Percentiles rank a stretch among this genome's conserved stretches.
These are phyloP conservation scores for Istiophorus platypterus DNA, from an alignment of 2,113 vertebrate genomes.

Conservation along the genomic window DNA sequence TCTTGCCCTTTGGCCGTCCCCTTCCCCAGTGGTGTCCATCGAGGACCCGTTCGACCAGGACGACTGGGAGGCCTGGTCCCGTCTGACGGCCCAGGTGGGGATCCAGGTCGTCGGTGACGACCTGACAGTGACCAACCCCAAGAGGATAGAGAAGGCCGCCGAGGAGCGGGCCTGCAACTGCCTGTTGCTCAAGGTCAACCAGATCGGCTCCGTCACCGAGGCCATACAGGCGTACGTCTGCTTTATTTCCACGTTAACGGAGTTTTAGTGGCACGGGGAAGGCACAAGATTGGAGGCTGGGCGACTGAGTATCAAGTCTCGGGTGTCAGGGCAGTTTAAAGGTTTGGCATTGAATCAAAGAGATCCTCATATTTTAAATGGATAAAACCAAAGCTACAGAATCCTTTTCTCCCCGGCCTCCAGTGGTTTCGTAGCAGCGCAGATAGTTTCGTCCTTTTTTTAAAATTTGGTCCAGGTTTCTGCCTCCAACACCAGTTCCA, in stretches of 20 bases:
- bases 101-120: constrained; percentile 97
- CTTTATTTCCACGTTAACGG: neutral
- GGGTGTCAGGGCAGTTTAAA: no score
- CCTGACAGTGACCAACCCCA: constrained; percentile 95
- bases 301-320: no score
- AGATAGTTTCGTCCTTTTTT: no score
- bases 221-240: constrained; percentile 93
- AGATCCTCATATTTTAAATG: no score
- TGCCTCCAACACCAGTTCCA: no score
- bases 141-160: constrained; percentile 93
- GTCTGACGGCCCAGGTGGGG: constrained; percentile 92
- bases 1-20: neutral
- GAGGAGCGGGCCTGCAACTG: constrained; percentile 97
- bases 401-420: no score
- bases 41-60: constrained; percentile 98
- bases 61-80: constrained; percentile 95
- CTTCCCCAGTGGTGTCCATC: constrained; percentile 91
- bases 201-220: constrained; percentile 95
- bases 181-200: constrained; percentile 95
- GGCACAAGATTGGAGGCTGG: no score
- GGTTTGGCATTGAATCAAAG: no score
- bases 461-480: no score
- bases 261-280: no score
- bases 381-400: no score
- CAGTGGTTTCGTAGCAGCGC: no score